Evolutionary conservation across 2,113 vertebrate species (phyloP), one percentile per base, ranked within the genome.

Genomic region (Hepsetus odoe): DNA sequence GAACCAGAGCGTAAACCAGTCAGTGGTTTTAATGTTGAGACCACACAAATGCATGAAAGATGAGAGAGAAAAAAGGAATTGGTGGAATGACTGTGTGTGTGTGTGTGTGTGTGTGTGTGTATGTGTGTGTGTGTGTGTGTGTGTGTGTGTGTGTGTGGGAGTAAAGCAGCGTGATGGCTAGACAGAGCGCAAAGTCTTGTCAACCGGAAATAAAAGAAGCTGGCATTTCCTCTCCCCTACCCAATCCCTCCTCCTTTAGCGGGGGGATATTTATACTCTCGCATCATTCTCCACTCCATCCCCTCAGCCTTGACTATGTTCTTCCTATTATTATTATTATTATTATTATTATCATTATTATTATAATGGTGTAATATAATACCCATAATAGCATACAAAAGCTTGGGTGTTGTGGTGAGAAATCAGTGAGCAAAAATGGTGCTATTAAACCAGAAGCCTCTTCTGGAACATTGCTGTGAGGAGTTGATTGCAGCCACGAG

Each of bases 191-290:
- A 89, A 91, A 91, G 87, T 92, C 88, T 93, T 88, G 87, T 90
- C 88, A 90, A 92, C 87, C 88, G 90, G 90, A 93, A 91, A 91
- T 92, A 92, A 92, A 93, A 90, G 88, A 91, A 91, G 88, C 88
- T 92, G 92, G 88, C 91, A 93, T 90, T 91, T 88, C 88, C 84
- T 78, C 86, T 86, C 86, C 85, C 83, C 82, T 85, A 79, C 64
- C 73, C 79, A 55, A 51, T 38, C 58, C 24, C 33, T 51, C 53
- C 59, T 74, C 46, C 65, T 82, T 81, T 77, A 84, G 85, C 84
- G 77, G 79, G 85, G n/a, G 87, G 90, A 86, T 85, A 90, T 91
- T 89, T 91, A 89, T 90, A 91, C 86, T 69, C 80, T 26, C 33
- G 74, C 82, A 73, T 74, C 76, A 84, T 81, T 82, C 35, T 24